Percentiles rank a stretch among this genome's conserved stretches.
These are phyloP conservation scores for Cosmia trapezina DNA, from an alignment of 2,888 invertebrate genomes.

Conservation along the genomic window DNA sequence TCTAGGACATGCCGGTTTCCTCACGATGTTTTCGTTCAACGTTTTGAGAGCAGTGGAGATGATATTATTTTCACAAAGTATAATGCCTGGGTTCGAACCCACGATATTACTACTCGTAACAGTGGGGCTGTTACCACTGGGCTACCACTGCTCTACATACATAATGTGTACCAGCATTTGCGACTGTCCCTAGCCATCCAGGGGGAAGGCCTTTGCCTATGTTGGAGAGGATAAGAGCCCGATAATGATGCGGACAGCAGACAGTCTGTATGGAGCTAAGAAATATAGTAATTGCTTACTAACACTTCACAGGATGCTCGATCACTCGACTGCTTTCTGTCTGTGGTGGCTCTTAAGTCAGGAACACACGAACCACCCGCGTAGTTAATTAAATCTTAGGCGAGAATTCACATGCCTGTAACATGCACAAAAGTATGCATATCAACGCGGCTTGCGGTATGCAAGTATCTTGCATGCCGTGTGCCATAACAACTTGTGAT, in stretches of 20 bases:
- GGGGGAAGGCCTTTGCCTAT: constrained; percentile 22
- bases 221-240: constrained; percentile 28
- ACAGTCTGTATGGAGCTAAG: constrained; percentile 1
- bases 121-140: too few relatives aligned
- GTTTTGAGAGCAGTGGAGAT: too few relatives aligned
- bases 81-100: too few relatives aligned
- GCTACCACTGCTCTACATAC: background rate
- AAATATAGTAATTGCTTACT: background rate
- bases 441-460: too few relatives aligned
- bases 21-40: too few relatives aligned
- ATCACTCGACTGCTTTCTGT: constrained; percentile 26
- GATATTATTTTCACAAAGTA: too few relatives aligned
- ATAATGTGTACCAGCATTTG: background rate
- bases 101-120: too few relatives aligned
- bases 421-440: too few relatives aligned
- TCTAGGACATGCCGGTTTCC: too few relatives aligned
- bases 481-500: too few relatives aligned
- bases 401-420: too few relatives aligned
- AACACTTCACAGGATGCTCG: constrained; percentile 2
- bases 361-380: constrained; percentile 42
- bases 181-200: constrained; percentile 31
- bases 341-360: constrained; percentile 46
- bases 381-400: background rate
- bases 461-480: too few relatives aligned
- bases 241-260: constrained; percentile 23